A percentile compares a stretch with the other conserved stretches of the same genome.
Evolutionary conservation across 2,113 vertebrate species (phyloP).

Genomic region (Solea senegalensis): DNA sequence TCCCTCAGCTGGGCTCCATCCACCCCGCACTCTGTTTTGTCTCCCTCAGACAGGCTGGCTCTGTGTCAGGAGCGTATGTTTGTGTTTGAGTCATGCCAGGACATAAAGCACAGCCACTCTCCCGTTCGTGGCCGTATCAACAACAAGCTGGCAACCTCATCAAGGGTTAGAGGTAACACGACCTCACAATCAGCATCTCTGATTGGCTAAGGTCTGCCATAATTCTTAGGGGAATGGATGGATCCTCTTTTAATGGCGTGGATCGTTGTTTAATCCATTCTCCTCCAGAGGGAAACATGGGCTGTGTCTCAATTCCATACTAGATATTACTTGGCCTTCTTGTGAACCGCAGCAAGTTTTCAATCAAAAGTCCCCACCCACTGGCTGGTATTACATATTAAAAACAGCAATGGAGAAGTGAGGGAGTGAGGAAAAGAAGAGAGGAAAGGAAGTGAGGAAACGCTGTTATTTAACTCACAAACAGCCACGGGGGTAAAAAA

Average conservation of each 20-base stretch:
- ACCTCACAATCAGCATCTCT: slow-evolving; percentile 50
- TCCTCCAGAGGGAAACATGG: slow-evolving; percentile 40
- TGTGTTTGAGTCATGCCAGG: slow-evolving; percentile 80
- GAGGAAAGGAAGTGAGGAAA: no score
- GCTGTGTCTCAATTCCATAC: slow-evolving; percentile 36
- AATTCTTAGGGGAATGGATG: slow-evolving; percentile 56
- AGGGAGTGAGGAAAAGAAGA: no score
- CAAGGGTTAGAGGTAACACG: slow-evolving; percentile 76
- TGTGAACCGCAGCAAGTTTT: no score
- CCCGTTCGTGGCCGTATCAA: slow-evolving; percentile 42
- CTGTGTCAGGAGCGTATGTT: slow-evolving; percentile 72
- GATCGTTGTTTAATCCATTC: slow-evolving; percentile 60
- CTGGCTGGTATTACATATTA: no score
- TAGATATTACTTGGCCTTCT: no score
- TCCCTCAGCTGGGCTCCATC: background rate
- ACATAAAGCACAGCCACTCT: slow-evolving; percentile 54
- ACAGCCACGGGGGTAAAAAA: no score
- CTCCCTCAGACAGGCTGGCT: slow-evolving; percentile 73
- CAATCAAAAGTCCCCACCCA: no score
- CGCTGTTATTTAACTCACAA: no score
- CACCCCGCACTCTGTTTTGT: slow-evolving; percentile 63
- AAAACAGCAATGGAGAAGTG: no score
- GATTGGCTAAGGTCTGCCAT: slow-evolving; percentile 54
- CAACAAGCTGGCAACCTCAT: slow-evolving; percentile 57
- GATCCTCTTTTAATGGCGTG: slow-evolving; percentile 39